Evolutionary conservation across 2,797 vertebrate genomes (phyloP), one percentile per base, ranked within the genome.

Genomic region (Malurus splendens): DNA sequence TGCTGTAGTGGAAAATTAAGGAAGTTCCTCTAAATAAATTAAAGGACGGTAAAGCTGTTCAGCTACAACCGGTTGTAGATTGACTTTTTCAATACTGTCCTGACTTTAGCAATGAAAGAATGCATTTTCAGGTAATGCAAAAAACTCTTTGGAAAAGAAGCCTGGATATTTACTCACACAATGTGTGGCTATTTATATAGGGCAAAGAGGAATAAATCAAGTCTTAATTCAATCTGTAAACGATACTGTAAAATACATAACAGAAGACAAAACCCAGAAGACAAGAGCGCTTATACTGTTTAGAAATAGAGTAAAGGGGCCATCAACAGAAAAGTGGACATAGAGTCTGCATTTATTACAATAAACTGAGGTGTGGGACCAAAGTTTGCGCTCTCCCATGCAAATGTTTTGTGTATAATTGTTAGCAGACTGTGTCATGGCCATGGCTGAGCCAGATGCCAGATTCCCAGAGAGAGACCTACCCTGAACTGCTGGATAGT

Each of bases 181-280:
- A 33, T n/a, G 5, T 28, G 25, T 32, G n/a, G 16, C 42, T 70
- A 59, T 74, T 71, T 72, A 57, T 44, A 54, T 9, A 45, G 14
- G 30, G 7, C 50, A 71, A 90, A 64, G 47, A 81, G 15, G 25
- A 82, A 33, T 45, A 87, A 81, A 82, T 71, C 33, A 71, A 66
- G 12, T 25, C 39, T 80, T 30, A 39, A 50, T 14, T 56, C 1
- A 2, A 15, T 28, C 13, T 83, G 23, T 11, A 68, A 67, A 75
- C 2, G 3, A 8, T 57, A 6, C 3, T 73, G 22, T 54, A 82
- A 87, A 76, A 70, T 38, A 12, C 4, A 2, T 27, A 76, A 44
- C 6, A 47, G 38, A 76, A 87, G 15, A 42, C 19, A 87, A 73
- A 87, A 67, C 1, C 7, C 14, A 74, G 50, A 81, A 39, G 18